These are phyloP conservation scores for Liasis olivaceus DNA, from an alignment of 2,797 vertebrate genomes.

Conservation along the genomic window DNA sequence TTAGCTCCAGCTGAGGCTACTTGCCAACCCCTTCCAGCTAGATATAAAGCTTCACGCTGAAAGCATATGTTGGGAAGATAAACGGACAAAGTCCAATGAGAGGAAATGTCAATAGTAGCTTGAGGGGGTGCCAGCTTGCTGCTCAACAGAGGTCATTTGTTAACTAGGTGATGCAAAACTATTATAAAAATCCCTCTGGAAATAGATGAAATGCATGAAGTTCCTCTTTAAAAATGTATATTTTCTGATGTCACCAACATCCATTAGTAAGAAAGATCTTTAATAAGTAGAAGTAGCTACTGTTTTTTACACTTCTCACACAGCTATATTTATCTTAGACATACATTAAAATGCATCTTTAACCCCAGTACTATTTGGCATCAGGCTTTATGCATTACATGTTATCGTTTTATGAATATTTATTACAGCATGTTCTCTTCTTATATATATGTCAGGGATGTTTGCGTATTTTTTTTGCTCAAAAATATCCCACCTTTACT, in stretches of 20 bases:
- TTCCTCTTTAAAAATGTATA: background rate
- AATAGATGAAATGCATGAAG: background rate
- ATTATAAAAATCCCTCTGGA: background rate
- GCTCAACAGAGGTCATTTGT: background rate
- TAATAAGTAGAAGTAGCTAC: background rate
- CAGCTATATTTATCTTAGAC: background rate
- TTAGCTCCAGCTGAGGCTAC: constrained; percentile 43
- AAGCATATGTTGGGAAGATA: constrained; percentile 60
- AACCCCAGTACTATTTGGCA: background rate
- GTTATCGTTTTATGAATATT: background rate
- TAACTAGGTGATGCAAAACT: background rate
- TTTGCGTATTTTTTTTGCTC: background rate
- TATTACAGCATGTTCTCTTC: background rate
- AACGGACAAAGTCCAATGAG: constrained; percentile 11
- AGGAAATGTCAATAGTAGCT: background rate
- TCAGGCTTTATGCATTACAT: background rate
- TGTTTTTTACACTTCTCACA: accelerated
- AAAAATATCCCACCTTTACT: background rate
- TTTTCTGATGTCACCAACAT: accelerated
- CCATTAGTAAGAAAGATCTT: accelerated
- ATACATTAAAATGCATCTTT: background rate
- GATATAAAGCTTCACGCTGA: constrained; percentile 41
- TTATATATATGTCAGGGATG: background rate
- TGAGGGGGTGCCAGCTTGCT: background rate
- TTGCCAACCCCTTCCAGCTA: constrained; percentile 49